These are phyloP conservation scores for Anolis apletophallus DNA, from an alignment of 2,797 vertebrate species.

Conservation along the genomic window DNA sequence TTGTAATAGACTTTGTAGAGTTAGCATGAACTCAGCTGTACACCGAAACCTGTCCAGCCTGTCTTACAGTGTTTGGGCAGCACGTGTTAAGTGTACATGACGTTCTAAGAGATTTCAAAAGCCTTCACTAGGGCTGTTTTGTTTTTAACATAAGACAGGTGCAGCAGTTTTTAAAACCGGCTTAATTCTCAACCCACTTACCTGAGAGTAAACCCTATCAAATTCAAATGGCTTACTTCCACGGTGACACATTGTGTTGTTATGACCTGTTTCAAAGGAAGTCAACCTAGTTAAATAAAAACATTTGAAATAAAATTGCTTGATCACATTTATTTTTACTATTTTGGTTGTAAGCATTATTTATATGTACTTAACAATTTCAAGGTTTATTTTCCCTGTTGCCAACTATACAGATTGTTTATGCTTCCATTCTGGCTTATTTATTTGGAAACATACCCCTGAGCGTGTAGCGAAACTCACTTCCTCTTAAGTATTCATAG, in stretches of 20 bases:
- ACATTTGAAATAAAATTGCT: neutral
- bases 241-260: neutral
- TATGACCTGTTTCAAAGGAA: neutral
- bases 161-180: neutral
- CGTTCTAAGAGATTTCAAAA: slow-evolving; percentile 12
- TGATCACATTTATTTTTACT: neutral
- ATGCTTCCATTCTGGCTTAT: neutral
- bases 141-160: neutral
- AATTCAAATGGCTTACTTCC: neutral
- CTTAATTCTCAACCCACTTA: neutral
- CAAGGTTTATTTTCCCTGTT: neutral
- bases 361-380: neutral
- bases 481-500: neutral
- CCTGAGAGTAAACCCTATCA: neutral
- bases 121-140: neutral
- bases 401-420: neutral
- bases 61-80: slow-evolving; percentile 53
- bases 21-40: slow-evolving; percentile 50
- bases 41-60: slow-evolving; percentile 59
- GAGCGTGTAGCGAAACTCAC: neutral
- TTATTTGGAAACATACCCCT: neutral
- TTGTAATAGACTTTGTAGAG: slow-evolving; percentile 52
- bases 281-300: neutral
- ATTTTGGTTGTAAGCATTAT: neutral
- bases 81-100: neutral